Percentiles rank a stretch among this genome's conserved stretches.
Evolutionary conservation across 2,797 vertebrate genomes (phyloP).

Genomic region (Philypnodon macrostomus): DNA sequence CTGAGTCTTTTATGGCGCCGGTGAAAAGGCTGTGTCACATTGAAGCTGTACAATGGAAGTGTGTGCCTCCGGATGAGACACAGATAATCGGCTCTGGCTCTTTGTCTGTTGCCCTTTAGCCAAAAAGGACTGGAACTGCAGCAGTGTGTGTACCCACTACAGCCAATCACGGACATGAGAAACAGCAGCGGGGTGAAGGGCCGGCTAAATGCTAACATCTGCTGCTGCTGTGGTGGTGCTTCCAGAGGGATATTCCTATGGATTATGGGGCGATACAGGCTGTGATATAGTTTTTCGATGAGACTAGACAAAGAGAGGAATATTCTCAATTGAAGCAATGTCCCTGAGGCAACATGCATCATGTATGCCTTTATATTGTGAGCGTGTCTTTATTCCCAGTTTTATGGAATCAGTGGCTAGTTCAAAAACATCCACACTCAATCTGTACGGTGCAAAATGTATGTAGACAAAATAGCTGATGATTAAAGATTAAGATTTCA

Average conservation of each 20-base stretch:
- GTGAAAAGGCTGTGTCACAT: constrained; percentile 58
- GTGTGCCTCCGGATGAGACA: constrained; percentile 57
- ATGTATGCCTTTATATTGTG: constrained; percentile 59
- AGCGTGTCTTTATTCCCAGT: constrained; percentile 57
- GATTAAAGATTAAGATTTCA: too few species aligned
- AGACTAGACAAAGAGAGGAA: constrained; percentile 43
- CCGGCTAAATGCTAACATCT: constrained; percentile 50
- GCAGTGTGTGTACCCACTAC: constrained; percentile 34
- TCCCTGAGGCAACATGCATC: constrained; percentile 52
- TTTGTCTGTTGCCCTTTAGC: constrained; percentile 67
- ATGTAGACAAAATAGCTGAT: too few species aligned
- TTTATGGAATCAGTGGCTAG: constrained; percentile 47
- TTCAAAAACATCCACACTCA: constrained; percentile 57
- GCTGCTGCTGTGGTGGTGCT: constrained; percentile 42
- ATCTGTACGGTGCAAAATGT: constrained; percentile 41
- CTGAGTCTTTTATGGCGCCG: constrained; percentile 57
- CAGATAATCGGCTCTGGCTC: constrained; percentile 63
- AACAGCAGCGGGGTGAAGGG: constrained; percentile 30
- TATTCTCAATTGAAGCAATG: constrained; percentile 45
- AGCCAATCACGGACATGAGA: constrained; percentile 45
- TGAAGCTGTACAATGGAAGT: constrained; percentile 48
- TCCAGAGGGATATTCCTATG: constrained; percentile 48
- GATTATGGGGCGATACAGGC: constrained; percentile 47
- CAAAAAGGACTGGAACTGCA: constrained; percentile 44
- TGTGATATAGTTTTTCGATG: constrained; percentile 24